Conservation (phyloP, 2,797 vertebrate species). For the Lepilemur ruficaudatus region DNA sequence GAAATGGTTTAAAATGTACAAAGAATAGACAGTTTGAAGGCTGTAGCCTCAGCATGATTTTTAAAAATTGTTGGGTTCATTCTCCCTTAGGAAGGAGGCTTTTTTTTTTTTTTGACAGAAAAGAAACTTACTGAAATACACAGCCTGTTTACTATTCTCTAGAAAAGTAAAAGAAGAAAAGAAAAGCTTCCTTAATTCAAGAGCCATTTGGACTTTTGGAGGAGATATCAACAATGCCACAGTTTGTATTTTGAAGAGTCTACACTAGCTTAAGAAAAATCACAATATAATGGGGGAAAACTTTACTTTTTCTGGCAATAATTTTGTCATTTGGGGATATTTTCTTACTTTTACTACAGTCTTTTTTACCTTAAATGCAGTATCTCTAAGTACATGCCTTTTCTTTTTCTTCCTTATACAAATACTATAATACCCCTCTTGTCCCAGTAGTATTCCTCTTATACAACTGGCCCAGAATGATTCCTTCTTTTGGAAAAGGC, state of each 20-base stretch:
- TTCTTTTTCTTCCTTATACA: constrained; percentile 31
- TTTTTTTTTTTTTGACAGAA: neutral
- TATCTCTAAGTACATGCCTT: neutral
- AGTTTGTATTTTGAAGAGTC: constrained; percentile 28
- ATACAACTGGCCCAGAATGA: neutral
- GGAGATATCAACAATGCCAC: neutral
- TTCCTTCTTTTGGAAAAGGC: constrained; percentile 36
- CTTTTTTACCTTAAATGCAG: neutral
- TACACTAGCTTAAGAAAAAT: neutral
- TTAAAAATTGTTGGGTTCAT: constrained; percentile 13
- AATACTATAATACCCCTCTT: neutral
- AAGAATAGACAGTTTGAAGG: neutral
- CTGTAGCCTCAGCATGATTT: neutral
- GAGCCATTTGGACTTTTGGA: neutral
- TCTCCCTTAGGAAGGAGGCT: neutral
- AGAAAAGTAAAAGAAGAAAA: neutral
- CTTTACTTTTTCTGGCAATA: neutral
- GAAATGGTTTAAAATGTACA: constrained; percentile 8
- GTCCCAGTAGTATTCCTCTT: neutral
- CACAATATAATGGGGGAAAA: neutral
- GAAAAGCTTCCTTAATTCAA: constrained; percentile 12
- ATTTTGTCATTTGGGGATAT: constrained; percentile 24
- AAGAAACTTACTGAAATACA: neutral
- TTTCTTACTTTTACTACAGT: neutral
- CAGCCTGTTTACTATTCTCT: constrained; percentile 21